Percentiles rank a stretch among this genome's conserved stretches.
These are phyloP conservation scores for Calonectris borealis DNA, from an alignment of 2,113 vertebrate genomes.

Conservation along the genomic window DNA sequence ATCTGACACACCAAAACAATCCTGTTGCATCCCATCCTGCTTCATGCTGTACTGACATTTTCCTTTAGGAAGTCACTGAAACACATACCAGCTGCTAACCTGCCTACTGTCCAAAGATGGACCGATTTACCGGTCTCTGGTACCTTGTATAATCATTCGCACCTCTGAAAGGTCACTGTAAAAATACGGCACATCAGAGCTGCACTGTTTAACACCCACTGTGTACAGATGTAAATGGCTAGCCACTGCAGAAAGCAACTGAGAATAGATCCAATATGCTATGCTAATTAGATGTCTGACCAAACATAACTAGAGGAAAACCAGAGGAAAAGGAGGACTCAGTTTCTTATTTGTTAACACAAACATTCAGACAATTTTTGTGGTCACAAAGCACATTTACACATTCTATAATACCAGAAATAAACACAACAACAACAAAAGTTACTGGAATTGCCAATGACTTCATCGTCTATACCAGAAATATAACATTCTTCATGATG, in stretches of 20 bases:
- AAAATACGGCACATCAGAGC: background rate
- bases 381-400: background rate
- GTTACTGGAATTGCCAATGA: background rate
- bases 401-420: background rate
- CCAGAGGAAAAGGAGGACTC: background rate
- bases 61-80: background rate
- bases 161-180: background rate
- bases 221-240: background rate
- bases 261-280: background rate
- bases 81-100: background rate
- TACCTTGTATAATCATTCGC: background rate
- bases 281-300: background rate
- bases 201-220: background rate
- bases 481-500: background rate
- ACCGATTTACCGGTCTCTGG: background rate
- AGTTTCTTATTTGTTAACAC: background rate
- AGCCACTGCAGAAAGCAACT: background rate
- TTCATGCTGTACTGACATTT: background rate
- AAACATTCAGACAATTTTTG: background rate
- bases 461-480: background rate
- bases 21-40: background rate
- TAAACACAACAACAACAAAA: background rate
- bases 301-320: background rate
- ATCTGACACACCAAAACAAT: background rate
- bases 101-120: background rate